Evolutionary conservation across 2,113 vertebrate species (phyloP).

Genomic region (Microtus ochrogaster): DNA sequence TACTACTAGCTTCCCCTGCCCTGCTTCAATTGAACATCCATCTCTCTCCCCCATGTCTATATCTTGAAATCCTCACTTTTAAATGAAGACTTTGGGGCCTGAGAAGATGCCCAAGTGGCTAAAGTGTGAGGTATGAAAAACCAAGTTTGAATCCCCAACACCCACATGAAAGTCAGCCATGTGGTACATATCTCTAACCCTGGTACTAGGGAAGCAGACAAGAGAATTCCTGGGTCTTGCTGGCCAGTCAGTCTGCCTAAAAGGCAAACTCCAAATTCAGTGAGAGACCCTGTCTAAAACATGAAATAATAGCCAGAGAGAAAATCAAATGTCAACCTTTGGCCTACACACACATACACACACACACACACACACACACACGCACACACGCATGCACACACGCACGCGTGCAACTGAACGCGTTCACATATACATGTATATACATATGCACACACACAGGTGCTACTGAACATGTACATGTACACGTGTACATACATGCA

Average conservation of each 20-base stretch:
- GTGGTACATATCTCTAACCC: not conserved
- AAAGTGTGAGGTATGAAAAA: not conserved
- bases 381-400: not conserved
- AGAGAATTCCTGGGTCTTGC: not conserved
- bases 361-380: not conserved
- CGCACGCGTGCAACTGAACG: too few species aligned
- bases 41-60: not conserved
- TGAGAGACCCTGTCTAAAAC: not conserved
- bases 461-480: not conserved
- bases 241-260: not conserved
- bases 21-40: not conserved
- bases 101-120: not conserved
- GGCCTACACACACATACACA: not conserved
- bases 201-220: not conserved
- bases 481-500: rapidly evolving
- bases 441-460: not conserved
- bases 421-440: not conserved
- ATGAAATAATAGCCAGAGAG: not conserved
- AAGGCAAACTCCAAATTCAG: not conserved
- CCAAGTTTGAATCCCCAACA: not conserved
- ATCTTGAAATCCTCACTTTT: not conserved
- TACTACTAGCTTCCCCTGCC: not conserved
- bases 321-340: not conserved
- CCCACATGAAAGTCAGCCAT: not conserved
- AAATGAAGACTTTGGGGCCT: not conserved